Base-by-base conservation (phyloP, 2,797 vertebrate genomes). In the Bovichtus variegatus region DNA sequence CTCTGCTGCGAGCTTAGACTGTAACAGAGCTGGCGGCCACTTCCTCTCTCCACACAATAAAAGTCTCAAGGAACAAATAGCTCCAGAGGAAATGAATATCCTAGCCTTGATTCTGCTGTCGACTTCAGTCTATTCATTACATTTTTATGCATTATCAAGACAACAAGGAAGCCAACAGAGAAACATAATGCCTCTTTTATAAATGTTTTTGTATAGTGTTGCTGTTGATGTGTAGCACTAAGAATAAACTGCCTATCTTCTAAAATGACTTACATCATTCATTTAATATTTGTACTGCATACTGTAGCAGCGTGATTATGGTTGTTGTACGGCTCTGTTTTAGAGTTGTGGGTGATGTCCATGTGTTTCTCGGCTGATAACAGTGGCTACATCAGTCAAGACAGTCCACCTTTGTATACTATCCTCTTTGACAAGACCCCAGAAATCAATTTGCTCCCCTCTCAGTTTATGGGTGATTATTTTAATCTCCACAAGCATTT, bases 1-100 rank as follows among this genome's bases (percentile, higher is more conserved):
- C 73, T 53, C 60, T 51, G 63, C 63, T 86, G 89, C n/a, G 44
- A 87, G 83, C 87, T 70, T 38, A 79, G 69, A 84, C 75, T 75
- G 84, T 67, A 78, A 79, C 79, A 34, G 80, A 83, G 81, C 83
- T 27, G 51, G 36, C 1, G 29, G 70, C 64, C 44, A 59, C 87
- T 88, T 83, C 82, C 82, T 84, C 71, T 86, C 74, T 31, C 69
- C 74, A 73, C 55, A 50, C 60, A 72, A 73, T 61, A 60, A 82
- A 78, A 80, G 70, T 83, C 76, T 55, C 34, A 29, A 63, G 75
- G 40, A 83, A 71, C 57, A 72, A 78, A 76, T 18, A 60, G 69
- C 74, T 59, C 57, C 2, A 59, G 44, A 74, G 47, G 71, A 83
- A 71, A 78, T 58, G 0, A 61, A 58, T 38, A 59, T 23, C 2